These are phyloP conservation scores for Mercenaria mercenaria DNA, from an alignment of 1,140 invertebrate species.

Conservation along the genomic window DNA sequence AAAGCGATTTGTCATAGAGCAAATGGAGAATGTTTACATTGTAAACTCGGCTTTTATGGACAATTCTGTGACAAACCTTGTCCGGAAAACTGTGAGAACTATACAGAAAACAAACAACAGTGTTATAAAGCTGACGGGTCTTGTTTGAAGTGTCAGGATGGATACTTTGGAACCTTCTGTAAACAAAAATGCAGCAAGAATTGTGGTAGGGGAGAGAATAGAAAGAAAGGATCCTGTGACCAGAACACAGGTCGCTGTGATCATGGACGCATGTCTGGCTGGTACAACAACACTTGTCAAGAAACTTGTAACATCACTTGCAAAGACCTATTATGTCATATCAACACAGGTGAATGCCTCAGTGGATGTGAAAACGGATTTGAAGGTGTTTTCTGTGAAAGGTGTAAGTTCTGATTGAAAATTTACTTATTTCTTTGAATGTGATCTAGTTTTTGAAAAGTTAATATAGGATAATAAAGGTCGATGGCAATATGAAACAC, in stretches of 20 bases:
- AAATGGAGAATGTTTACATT: conserved; percentile 25
- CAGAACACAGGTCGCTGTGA: not conserved
- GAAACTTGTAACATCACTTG: not conserved
- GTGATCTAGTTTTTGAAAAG: no score
- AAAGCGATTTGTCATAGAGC: conserved; percentile 15
- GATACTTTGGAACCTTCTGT: conserved; percentile 1
- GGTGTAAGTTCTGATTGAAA: no score
- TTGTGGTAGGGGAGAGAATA: not conserved
- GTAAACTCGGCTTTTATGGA: conserved; percentile 19
- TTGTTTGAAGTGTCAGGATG: not conserved
- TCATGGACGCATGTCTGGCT: not conserved
- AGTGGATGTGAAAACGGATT: not conserved
- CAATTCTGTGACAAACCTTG: not conserved
- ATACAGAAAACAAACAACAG: not conserved
- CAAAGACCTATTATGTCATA: not conserved
- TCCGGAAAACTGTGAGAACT: not conserved
- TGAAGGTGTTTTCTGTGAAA: conserved; percentile 9
- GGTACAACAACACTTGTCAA: not conserved
- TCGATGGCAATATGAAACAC: no score
- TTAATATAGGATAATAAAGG: no score
- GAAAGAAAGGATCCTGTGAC: not conserved
- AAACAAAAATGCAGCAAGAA: not conserved
- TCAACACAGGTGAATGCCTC: not conserved
- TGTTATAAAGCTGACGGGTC: not conserved
- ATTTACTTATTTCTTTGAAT: no score